Evolutionary conservation across 2,797 vertebrate species (phyloP).

Genomic region (Dendrocincla tyrannina): DNA sequence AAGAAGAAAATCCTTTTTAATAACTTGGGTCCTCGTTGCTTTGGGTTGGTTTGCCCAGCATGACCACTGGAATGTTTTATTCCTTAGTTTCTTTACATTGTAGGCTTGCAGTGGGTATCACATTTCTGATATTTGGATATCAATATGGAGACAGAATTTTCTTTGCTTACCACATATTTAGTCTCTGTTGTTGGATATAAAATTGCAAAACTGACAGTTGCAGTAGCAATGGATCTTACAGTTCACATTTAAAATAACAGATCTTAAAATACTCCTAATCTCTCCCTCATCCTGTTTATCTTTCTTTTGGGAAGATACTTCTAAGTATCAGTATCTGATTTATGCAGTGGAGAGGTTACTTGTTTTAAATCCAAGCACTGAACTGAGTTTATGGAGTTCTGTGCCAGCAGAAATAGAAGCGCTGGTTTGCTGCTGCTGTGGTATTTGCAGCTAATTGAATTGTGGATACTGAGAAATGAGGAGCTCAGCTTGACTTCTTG

Average conservation of each 20-base stretch:
- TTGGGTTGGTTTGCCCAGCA: neutral
- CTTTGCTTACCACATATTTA: neutral
- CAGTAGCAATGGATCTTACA: neutral
- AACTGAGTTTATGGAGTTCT: neutral
- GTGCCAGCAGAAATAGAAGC: slow-evolving; percentile 36
- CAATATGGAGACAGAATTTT: neutral
- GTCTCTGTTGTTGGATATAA: neutral
- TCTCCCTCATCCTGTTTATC: neutral
- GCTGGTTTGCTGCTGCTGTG: slow-evolving; percentile 31
- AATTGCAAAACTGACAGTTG: neutral
- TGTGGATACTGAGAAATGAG: slow-evolving; percentile 36
- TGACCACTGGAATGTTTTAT: neutral
- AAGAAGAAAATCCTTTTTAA: neutral
- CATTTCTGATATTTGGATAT: neutral
- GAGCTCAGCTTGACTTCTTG: slow-evolving; percentile 52
- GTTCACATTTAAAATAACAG: neutral
- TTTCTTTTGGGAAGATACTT: neutral
- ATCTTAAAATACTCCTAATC: neutral
- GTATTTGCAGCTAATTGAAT: slow-evolving; percentile 51
- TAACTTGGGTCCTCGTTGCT: neutral
- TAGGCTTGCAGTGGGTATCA: neutral
- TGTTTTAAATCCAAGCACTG: neutral
- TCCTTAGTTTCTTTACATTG: neutral
- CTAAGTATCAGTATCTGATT: neutral
- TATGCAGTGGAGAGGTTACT: neutral